Evolutionary conservation across 1,140 invertebrate species (phyloP).

Genomic region (Brachionus koreanus): DNA sequence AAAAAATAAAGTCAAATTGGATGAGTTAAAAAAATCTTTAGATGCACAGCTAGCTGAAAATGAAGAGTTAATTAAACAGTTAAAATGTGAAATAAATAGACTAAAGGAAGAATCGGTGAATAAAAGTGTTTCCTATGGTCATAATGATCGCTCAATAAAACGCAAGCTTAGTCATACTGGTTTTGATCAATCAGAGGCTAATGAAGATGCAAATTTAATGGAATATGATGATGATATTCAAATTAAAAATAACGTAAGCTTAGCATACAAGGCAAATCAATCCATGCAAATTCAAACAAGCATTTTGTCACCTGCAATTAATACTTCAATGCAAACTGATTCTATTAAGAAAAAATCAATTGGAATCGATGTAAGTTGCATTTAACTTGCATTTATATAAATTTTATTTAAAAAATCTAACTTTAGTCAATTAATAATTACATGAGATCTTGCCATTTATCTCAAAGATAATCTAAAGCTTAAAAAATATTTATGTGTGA

Average conservation of each 20-base stretch:
- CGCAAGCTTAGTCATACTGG: neutral
- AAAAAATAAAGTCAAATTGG: neutral
- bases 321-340: constrained; percentile 15
- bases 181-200: neutral
- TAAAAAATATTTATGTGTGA: too few species aligned
- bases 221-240: constrained; percentile 10
- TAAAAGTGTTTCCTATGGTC: neutral
- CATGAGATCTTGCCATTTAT: too few species aligned
- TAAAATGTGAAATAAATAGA: neutral
- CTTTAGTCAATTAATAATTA: too few species aligned
- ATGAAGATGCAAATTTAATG: constrained; percentile 18
- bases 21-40: neutral
- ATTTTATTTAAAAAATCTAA: neutral
- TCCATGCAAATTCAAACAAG: constrained; percentile 31
- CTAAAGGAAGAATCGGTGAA: neutral
- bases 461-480: too few species aligned
- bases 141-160: constrained; percentile 17
- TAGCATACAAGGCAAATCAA: neutral
- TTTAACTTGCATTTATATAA: neutral
- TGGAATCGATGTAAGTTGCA: constrained; percentile 14
- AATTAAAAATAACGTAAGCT: neutral
- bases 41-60: neutral
- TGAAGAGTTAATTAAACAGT: neutral
- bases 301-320: neutral
- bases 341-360: neutral